Base-by-base conservation (phyloP, 1,140 invertebrate species). In the Bombus consobrinus region DNA sequence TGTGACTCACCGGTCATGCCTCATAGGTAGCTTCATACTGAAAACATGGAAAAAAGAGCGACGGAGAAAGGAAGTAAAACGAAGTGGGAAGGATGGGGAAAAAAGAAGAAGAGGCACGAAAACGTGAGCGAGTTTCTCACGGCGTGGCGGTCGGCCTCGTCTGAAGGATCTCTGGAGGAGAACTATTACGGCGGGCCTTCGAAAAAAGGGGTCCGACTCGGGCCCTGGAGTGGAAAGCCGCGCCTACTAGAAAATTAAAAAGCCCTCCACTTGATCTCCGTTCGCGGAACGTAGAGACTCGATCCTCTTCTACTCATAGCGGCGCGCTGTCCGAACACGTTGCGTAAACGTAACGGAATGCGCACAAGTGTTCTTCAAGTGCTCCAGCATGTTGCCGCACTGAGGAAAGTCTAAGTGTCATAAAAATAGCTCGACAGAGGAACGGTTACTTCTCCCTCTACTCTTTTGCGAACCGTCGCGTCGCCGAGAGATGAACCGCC, bases 281-380 rank as follows among this genome's bases (percentile, higher is more conserved):
- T 62, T 74, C 57, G 59, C 77, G 80, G 43, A 81, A 57, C 68
- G 28, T 43, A 25, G 25, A 28, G 57, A 18, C 64, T 66, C 75
- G 75, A 77, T 62, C n/a, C 75, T 62, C 53, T 39, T 25, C 47
- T 75, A 34, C 32, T 66, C 28, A 32, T 8, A 8, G 62, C 74
- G 62, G 68, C 88, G 41, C 86, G 87, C 83, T 76, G 62, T 89
- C 88, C 53, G 83, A 86, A 87, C 85, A 59, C 89, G 91, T 92
- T 93, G 92, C 94, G 94, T 94, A 95, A 94, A 95, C 93, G 93
- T 94, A 92, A 93, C 92, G 94, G 94, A 95, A 94, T 95, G 94
- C 91, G 91, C 91, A 92, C 93, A 94, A 95, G 95, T 95, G 94
- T 95, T 95, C 93, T 93, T 95, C 94, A 93, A 95, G 95, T 95